Evolutionary conservation across 2,888 invertebrate genomes (phyloP).

Genomic region (Phengaris alcon): DNA sequence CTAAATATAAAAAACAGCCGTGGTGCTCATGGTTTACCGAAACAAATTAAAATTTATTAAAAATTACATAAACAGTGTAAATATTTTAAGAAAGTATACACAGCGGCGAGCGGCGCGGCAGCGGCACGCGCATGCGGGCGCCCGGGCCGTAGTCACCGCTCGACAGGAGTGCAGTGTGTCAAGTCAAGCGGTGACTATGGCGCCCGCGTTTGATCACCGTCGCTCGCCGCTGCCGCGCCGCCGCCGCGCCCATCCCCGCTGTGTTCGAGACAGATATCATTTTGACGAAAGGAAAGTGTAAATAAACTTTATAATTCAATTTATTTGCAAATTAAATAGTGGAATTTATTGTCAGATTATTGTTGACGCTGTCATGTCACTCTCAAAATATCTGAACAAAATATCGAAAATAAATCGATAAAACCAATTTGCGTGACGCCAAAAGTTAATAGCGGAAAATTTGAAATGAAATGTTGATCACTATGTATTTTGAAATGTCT

Average conservation of each 20-base stretch:
- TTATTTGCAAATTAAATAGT: not conserved
- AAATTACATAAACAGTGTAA: not conserved
- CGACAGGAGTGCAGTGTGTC: no score
- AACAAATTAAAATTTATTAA: conserved; percentile 5
- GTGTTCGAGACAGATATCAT: not conserved
- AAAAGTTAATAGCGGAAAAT: not conserved
- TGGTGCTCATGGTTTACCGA: conserved; percentile 37
- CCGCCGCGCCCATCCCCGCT: no score
- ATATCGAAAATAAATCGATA: no score
- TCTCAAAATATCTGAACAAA: no score
- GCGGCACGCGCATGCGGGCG: no score
- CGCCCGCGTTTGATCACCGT: no score
- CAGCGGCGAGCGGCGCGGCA: no score
- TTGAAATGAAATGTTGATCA: not conserved
- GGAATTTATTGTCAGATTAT: not conserved
- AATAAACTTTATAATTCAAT: not conserved
- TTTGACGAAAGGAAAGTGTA: not conserved
- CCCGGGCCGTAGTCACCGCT: no score
- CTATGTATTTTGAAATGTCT: not conserved
- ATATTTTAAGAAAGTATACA: not conserved
- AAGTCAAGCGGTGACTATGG: no score
- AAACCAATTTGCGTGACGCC: no score
- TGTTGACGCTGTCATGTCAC: no score
- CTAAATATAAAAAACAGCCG: conserved; percentile 34
- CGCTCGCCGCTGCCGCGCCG: no score